Evolutionary conservation across 2,888 invertebrate genomes (phyloP).

Genomic region (Leucophenga montana): DNA sequence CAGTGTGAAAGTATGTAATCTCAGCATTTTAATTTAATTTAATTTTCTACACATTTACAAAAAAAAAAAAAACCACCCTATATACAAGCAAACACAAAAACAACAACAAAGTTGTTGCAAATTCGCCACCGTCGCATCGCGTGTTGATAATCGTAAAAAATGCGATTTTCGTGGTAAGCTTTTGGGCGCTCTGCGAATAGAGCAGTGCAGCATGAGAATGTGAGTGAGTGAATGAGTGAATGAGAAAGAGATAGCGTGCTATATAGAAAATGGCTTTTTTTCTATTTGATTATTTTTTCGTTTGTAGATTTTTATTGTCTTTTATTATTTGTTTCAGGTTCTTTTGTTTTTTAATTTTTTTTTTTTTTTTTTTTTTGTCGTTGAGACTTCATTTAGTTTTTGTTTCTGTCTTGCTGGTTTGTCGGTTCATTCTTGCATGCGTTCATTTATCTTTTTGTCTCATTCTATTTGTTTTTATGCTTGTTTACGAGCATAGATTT

Average conservation of each 20-base stretch:
- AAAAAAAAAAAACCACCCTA: too few relatives aligned
- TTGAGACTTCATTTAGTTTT: background rate
- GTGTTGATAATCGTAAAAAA: constrained; percentile 33
- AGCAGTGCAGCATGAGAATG: background rate
- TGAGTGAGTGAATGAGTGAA: background rate
- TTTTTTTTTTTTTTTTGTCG: too few relatives aligned
- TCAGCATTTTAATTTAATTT: too few relatives aligned
- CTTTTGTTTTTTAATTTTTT: too few relatives aligned
- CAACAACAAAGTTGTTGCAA: constrained; percentile 3
- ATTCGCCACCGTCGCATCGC: constrained; percentile 26
- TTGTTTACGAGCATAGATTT: constrained; percentile 10
- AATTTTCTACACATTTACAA: too few relatives aligned
- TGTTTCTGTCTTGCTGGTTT: background rate
- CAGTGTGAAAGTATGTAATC: too few relatives aligned
- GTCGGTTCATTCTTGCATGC: background rate
- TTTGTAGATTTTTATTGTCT: constrained; percentile 3
- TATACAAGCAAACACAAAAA: constrained; percentile 3
- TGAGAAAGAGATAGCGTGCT: background rate
- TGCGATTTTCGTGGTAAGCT: constrained; percentile 19
- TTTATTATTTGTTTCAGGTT: background rate
- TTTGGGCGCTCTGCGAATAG: background rate
- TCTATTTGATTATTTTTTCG: constrained; percentile 17
- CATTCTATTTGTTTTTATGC: background rate
- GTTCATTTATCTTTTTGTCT: background rate
- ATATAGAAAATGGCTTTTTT: constrained; percentile 1